These are phyloP conservation scores for Drymodes brunneopygia DNA, from an alignment of 2,113 vertebrate species.

Conservation along the genomic window DNA sequence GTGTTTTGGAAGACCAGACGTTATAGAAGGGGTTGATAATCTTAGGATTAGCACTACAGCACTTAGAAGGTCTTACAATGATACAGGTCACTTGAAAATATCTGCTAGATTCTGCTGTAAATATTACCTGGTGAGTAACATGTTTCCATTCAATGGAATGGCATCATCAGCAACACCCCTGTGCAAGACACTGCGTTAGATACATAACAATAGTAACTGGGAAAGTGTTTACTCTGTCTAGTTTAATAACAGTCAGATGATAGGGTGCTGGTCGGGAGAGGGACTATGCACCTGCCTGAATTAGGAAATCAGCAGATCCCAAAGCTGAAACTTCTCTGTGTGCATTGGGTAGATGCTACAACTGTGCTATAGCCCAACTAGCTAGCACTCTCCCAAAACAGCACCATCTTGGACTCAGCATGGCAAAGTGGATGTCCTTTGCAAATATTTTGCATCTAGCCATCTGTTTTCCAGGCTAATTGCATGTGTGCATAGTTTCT, in stretches of 20 bases:
- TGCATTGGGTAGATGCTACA: background rate
- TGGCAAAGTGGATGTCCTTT: background rate
- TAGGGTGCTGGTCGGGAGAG: background rate
- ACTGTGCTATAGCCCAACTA: background rate
- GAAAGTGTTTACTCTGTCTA: background rate
- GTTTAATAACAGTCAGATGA: too few relatives aligned
- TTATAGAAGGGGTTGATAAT: background rate
- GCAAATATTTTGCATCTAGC: background rate
- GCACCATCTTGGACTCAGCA: background rate
- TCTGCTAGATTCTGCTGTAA: background rate
- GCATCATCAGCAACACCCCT: background rate
- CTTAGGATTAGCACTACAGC: background rate
- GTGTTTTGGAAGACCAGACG: background rate
- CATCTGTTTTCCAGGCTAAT: background rate
- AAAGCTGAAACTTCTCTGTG: background rate
- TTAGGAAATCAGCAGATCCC: background rate
- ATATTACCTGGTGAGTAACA: background rate
- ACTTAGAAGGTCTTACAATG: background rate
- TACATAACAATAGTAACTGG: background rate
- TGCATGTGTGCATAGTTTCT: background rate
- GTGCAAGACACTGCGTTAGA: background rate
- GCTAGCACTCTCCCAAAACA: background rate
- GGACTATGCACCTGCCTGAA: background rate
- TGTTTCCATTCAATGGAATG: background rate
- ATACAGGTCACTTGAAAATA: background rate